A percentile compares a stretch with the other conserved stretches of the same genome.
phyloP scores from a whole-genome alignment of 2,888 invertebrate genomes.

The Meteorus colon region DNA sequence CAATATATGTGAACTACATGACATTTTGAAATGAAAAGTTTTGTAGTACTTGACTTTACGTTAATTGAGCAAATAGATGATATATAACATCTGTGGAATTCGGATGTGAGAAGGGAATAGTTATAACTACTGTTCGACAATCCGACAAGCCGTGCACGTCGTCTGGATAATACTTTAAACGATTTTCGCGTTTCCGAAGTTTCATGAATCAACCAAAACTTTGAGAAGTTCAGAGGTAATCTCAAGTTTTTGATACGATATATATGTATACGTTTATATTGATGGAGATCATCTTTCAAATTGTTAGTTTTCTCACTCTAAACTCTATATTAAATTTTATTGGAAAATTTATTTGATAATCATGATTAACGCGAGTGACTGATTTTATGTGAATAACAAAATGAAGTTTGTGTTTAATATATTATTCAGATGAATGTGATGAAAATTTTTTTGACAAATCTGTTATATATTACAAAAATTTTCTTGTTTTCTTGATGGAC shows the following conservation, averaged over 20 bases:
- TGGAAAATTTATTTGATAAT: constrained; percentile 35
- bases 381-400: constrained; percentile 7
- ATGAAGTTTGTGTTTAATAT: not conserved
- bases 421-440: not conserved
- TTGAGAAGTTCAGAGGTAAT: constrained; percentile 62
- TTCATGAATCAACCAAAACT: constrained; percentile 54
- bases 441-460: not conserved
- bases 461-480: not conserved
- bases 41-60: not conserved
- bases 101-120: constrained; percentile 16
- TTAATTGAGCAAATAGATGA: constrained; percentile 32
- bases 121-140: constrained; percentile 24
- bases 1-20: constrained; percentile 24
- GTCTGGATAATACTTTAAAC: constrained; percentile 62
- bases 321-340: constrained; percentile 13
- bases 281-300: not conserved
- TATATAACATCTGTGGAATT: constrained; percentile 5
- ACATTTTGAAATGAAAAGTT: constrained; percentile 1
- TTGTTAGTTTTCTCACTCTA: not conserved
- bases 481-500: no score
- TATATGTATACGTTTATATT: not conserved
- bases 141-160: constrained; percentile 46
- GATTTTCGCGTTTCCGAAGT: constrained; percentile 50
- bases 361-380: constrained; percentile 43
- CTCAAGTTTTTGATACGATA: constrained; percentile 55